Conservation (phyloP, 2,888 invertebrate species). For the Linnaemya tessellans region DNA sequence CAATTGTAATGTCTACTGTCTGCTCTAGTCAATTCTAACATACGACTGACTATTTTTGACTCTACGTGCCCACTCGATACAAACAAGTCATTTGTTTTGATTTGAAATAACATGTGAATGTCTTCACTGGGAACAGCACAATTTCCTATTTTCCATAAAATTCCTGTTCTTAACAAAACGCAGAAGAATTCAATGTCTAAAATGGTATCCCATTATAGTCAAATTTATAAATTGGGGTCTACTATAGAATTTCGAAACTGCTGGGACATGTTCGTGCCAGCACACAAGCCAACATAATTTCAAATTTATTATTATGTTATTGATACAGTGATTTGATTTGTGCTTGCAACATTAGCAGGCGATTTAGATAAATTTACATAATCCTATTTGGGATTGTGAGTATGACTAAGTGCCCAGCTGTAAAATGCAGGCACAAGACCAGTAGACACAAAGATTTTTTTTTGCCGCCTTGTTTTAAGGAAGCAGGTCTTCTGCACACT, state of each 20-base stretch:
- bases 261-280: not conserved
- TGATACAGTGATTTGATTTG: not conserved
- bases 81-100: not conserved
- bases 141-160: not conserved
- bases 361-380: too few species aligned
- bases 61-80: not conserved
- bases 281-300: not conserved
- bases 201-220: too few species aligned
- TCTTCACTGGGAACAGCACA: not conserved
- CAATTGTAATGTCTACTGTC: slow-evolving; percentile 50
- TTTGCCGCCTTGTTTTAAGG: too few species aligned
- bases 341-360: not conserved
- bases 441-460: too few species aligned
- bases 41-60: slow-evolving; percentile 9
- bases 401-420: too few species aligned
- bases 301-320: not conserved
- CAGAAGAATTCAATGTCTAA: not conserved
- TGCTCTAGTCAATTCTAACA: slow-evolving; percentile 1
- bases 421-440: too few species aligned
- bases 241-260: not conserved
- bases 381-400: too few species aligned
- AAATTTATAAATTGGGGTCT: not conserved
- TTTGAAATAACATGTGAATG: not conserved
- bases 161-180: not conserved
- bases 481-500: too few species aligned